Evolutionary conservation across 1,140 invertebrate genomes (phyloP).

Genomic region (Eupeodes corollae): DNA sequence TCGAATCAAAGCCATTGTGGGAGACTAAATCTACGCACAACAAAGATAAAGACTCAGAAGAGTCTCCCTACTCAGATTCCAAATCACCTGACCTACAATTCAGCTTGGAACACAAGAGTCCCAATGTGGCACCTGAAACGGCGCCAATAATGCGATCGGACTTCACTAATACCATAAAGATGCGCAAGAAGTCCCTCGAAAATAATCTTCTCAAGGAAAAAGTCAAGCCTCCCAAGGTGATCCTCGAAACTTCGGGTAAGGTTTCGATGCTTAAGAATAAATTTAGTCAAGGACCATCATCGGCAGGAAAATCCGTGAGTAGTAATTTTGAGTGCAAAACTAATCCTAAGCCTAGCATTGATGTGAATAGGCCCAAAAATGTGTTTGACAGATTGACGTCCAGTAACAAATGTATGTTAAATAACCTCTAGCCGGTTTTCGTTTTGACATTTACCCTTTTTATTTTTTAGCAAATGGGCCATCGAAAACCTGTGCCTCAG

Average conservation of each 20-base stretch:
- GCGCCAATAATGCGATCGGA: constrained; percentile 34
- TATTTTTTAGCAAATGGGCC: constrained; percentile 6
- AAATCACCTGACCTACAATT: neutral
- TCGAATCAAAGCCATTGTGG: no score
- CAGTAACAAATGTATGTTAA: constrained; percentile 10
- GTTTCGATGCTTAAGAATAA: constrained; percentile 30
- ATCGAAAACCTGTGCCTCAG: constrained; percentile 6
- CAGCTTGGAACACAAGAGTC: neutral
- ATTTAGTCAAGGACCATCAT: constrained; percentile 16
- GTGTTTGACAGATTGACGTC: constrained; percentile 6
- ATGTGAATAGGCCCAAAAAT: neutral
- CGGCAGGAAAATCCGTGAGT: neutral
- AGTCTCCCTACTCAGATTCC: neutral
- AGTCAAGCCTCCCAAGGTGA: constrained; percentile 12
- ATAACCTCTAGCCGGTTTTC: neutral
- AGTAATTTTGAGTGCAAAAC: neutral
- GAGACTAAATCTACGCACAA: neutral
- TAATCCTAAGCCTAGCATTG: neutral
- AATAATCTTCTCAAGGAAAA: constrained; percentile 28
- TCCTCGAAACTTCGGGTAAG: constrained; percentile 24
- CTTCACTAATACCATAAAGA: constrained; percentile 35
- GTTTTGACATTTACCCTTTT: no score
- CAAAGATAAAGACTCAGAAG: neutral
- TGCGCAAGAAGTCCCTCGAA: constrained; percentile 35
- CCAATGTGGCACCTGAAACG: constrained; percentile 5